Evolutionary conservation across 37 sponge, comb jelly and placozoan species (phyloP).

Genomic region (Ephydatia muelleri): DNA sequence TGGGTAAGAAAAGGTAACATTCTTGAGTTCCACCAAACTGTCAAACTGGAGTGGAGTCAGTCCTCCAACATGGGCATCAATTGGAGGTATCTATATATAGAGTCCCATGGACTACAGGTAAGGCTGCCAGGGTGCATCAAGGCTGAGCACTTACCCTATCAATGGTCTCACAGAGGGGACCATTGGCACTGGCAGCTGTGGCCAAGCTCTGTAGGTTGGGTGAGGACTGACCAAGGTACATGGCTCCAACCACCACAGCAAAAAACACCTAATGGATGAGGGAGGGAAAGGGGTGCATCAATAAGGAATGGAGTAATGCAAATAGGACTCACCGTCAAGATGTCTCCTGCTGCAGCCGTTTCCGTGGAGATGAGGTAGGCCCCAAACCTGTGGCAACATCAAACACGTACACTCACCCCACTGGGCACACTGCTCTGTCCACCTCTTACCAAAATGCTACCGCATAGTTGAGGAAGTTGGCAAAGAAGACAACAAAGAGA

Average conservation of each 20-base stretch:
- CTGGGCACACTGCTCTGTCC: not conserved
- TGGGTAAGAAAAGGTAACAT: conserved; percentile 73
- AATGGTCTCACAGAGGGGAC: conserved; percentile 73
- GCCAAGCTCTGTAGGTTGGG: conserved; percentile 83
- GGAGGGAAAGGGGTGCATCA: not conserved
- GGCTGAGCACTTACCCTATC: conserved; percentile 66
- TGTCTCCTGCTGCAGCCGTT: conserved; percentile 29
- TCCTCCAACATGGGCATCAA: conserved; percentile 64
- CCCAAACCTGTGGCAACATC: conserved; percentile 45
- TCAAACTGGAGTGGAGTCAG: conserved; percentile 38
- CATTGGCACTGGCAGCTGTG: conserved; percentile 70
- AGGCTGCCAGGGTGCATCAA: not conserved
- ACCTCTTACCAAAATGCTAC: conserved; percentile 80
- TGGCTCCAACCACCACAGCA: conserved; percentile 72
- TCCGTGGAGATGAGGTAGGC: conserved; percentile 54
- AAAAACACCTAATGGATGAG: conserved; percentile 64
- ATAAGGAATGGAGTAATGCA: conserved; percentile 13
- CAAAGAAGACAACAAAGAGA: conserved; percentile 36
- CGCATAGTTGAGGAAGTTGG: conserved; percentile 72
- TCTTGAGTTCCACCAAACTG: conserved; percentile 33
- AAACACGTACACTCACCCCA: not conserved
- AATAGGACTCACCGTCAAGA: conserved; percentile 38
- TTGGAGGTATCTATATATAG: conserved; percentile 59
- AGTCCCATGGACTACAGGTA: conserved; percentile 23
- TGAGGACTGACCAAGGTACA: conserved; percentile 81